Percentiles rank a stretch among this genome's conserved stretches.
These are phyloP conservation scores for Spondyliosoma cantharus DNA, from an alignment of 2,797 vertebrate species.

Conservation along the genomic window DNA sequence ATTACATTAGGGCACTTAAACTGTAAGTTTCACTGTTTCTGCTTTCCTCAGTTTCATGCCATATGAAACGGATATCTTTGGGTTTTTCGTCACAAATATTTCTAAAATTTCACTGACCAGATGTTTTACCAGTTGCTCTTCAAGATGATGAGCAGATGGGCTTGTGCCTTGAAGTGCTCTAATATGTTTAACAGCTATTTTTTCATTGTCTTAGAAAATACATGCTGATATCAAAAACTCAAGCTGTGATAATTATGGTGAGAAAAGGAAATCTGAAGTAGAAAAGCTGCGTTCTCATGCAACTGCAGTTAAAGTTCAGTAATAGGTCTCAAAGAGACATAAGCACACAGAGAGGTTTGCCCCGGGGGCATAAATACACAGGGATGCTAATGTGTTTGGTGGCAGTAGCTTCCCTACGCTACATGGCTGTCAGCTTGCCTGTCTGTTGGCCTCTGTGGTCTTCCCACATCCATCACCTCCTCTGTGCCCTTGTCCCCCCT, in stretches of 20 bases:
- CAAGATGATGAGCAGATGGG: no score
- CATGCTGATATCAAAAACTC: neutral
- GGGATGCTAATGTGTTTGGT: constrained; percentile 43
- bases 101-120: no score
- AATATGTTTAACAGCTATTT: neutral
- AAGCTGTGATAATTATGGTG: neutral
- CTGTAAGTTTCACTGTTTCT: no score
- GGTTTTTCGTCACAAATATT: no score
- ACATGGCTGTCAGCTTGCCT: constrained; percentile 21
- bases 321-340: constrained; percentile 6
- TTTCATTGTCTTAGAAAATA: neutral
- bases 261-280: neutral
- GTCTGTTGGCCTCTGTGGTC: constrained; percentile 41
- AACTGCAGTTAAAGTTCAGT: constrained; percentile 13
- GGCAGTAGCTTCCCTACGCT: constrained; percentile 6
- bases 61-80: no score
- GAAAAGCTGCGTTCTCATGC: neutral
- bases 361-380: constrained; percentile 24
- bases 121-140: no score
- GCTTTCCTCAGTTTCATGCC: no score
- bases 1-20: no score
- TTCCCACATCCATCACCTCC: constrained; percentile 57
- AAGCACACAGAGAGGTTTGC: constrained; percentile 3
- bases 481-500: constrained; percentile 13
- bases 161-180: neutral